Evolutionary conservation across 2,888 invertebrate species (phyloP).

Genomic region (Stictocephala bisonia): DNA sequence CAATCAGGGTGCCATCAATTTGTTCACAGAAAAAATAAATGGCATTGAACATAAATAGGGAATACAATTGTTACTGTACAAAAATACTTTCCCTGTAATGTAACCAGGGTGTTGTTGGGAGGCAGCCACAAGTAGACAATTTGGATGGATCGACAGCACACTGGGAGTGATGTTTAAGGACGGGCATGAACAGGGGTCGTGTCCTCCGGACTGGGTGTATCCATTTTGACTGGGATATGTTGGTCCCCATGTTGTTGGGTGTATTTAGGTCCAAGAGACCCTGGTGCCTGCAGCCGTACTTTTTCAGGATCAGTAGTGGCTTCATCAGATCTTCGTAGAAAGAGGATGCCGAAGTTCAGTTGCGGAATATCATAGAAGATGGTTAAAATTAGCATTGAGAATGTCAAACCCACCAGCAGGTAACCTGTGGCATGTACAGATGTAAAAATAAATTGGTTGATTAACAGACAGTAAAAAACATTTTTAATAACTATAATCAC

Average conservation of each 20-base stretch:
- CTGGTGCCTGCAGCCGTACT: conserved; percentile 72
- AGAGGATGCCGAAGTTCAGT: conserved; percentile 83
- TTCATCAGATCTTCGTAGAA: conserved; percentile 72
- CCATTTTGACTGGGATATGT: conserved; percentile 69
- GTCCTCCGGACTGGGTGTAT: conserved; percentile 79
- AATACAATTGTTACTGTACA: conserved; percentile 31
- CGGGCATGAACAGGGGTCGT: conserved; percentile 72
- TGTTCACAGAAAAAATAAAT: not conserved
- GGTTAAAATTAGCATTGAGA: conserved; percentile 85
- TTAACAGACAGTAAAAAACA: not conserved
- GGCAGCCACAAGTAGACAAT: too few species aligned
- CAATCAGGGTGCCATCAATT: conserved; percentile 2
- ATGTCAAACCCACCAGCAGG: conserved; percentile 81
- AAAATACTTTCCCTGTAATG: conserved; percentile 40
- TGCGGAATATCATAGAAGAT: conserved; percentile 92
- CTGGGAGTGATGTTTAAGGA: conserved; percentile 54
- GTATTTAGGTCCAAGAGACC: conserved; percentile 65
- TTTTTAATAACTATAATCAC: too few species aligned
- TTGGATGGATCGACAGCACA: too few species aligned
- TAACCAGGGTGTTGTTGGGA: too few species aligned
- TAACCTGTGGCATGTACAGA: too few species aligned
- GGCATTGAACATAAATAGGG: not conserved
- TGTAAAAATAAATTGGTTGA: conserved; percentile 7
- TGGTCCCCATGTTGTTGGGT: conserved; percentile 67
- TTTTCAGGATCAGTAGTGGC: conserved; percentile 74